Conservation (phyloP, 2,113 vertebrate species). For the Siniperca knerii region DNA sequence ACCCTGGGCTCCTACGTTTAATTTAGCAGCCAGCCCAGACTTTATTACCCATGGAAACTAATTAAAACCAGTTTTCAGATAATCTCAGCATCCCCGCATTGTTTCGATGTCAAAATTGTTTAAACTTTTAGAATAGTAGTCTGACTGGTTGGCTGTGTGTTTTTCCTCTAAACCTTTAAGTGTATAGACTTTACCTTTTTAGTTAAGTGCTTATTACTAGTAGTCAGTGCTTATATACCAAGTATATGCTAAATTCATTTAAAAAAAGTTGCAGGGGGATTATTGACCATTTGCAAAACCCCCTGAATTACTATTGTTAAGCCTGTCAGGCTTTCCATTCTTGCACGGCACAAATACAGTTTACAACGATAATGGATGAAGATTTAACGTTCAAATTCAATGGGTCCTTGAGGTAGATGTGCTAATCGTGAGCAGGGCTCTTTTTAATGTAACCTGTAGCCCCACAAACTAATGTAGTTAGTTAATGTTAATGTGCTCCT, state of each 20-base stretch:
- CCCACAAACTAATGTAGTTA: not conserved
- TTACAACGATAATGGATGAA: too few species aligned
- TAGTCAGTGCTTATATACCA: too few species aligned
- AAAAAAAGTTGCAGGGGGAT: too few species aligned
- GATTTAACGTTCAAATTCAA: too few species aligned
- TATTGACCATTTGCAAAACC: too few species aligned
- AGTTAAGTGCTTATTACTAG: too few species aligned
- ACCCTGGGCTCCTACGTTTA: slow-evolving; percentile 3
- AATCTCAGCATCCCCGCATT: slow-evolving; percentile 24
- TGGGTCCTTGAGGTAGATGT: not conserved
- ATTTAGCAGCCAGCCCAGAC: slow-evolving; percentile 21
- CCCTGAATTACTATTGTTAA: too few species aligned
- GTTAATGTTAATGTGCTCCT: too few species aligned
- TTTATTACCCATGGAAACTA: slow-evolving; percentile 60
- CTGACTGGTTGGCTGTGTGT: not conserved
- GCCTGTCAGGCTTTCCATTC: too few species aligned
- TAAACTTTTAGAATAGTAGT: not conserved
- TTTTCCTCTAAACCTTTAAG: not conserved
- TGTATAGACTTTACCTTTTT: not conserved
- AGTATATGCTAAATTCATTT: too few species aligned
- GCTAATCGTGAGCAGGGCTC: too few species aligned
- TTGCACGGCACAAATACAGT: too few species aligned
- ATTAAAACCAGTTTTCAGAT: slow-evolving; percentile 50
- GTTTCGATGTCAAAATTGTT: not conserved
- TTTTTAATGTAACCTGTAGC: not conserved